Conservation (phyloP, 2,113 vertebrate species). For the Prietella phreatophila region DNA sequence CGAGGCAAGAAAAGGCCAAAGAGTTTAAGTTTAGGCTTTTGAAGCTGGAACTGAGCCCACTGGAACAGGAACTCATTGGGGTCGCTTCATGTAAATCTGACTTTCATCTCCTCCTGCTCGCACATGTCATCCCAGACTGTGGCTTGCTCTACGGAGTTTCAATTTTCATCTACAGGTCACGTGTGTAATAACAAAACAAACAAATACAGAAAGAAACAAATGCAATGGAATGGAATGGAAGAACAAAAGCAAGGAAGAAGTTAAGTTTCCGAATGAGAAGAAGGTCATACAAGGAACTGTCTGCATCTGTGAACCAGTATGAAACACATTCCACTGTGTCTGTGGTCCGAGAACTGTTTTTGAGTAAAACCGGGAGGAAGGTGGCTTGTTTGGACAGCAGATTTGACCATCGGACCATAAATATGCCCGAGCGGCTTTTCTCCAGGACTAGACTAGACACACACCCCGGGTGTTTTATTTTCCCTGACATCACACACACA, state of each 20-base stretch:
- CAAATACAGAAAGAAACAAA: neutral
- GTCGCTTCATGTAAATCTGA: conserved; percentile 34
- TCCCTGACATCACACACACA: conserved; percentile 42
- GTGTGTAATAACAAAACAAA: neutral
- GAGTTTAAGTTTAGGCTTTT: conserved; percentile 13
- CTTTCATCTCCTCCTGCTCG: neutral
- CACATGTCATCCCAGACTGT: neutral
- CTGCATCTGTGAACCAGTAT: conserved; percentile 29
- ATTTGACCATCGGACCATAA: conserved; percentile 36
- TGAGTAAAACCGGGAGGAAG: neutral
- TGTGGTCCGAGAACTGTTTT: conserved; percentile 38
- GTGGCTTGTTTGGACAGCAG: conserved; percentile 34
- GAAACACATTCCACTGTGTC: conserved; percentile 41
- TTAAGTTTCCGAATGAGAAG: neutral
- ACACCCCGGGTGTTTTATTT: conserved; percentile 21
- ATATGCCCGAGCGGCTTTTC: conserved; percentile 28
- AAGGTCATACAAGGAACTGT: conserved; percentile 10
- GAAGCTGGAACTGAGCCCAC: neutral
- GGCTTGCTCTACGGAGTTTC: neutral
- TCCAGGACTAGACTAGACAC: conserved; percentile 22
- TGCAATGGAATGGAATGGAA: neutral
- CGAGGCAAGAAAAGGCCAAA: conserved; percentile 20
- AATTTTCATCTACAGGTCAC: neutral
- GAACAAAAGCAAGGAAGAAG: neutral
- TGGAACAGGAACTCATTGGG: conserved; percentile 37